Evolutionary conservation across 1,140 invertebrate genomes (phyloP).

Genomic region (Bombus vancouverensis): DNA sequence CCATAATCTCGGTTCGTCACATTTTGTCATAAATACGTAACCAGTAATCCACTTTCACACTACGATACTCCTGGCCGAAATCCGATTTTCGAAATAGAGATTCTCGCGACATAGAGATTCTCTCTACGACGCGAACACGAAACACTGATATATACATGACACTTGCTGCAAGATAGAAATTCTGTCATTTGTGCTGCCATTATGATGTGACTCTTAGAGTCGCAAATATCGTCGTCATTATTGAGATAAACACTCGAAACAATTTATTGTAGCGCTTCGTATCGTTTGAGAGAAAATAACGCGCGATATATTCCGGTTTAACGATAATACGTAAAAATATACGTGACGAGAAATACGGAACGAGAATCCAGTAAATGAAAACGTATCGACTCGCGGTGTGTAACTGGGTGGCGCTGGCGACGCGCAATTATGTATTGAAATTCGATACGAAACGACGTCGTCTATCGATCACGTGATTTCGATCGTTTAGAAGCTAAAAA

Average conservation of each 20-base stretch:
- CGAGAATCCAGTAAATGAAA: background rate
- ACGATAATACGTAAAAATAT: background rate
- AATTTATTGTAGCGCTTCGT: background rate
- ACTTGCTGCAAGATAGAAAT: background rate
- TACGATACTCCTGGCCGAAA: background rate
- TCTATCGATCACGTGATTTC: constrained; percentile 1
- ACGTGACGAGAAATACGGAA: background rate
- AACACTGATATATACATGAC: too few species aligned
- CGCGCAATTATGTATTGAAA: background rate
- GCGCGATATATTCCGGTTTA: background rate
- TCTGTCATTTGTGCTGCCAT: background rate
- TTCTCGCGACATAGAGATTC: too few species aligned
- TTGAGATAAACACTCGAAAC: background rate
- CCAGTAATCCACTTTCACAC: background rate
- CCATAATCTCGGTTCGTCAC: constrained; percentile 5
- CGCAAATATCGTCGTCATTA: background rate
- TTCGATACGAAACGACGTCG: background rate
- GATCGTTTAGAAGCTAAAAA: background rate
- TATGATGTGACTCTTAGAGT: background rate
- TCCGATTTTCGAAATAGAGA: background rate
- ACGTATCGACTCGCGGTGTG: too few species aligned
- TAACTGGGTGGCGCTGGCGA: background rate
- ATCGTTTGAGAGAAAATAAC: background rate
- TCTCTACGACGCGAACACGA: background rate
- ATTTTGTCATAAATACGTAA: constrained; percentile 10